A percentile compares a stretch with the other conserved stretches of the same genome.
Evolutionary conservation across 2,797 vertebrate genomes (phyloP).

Genomic region (Chloroceryle inda): DNA sequence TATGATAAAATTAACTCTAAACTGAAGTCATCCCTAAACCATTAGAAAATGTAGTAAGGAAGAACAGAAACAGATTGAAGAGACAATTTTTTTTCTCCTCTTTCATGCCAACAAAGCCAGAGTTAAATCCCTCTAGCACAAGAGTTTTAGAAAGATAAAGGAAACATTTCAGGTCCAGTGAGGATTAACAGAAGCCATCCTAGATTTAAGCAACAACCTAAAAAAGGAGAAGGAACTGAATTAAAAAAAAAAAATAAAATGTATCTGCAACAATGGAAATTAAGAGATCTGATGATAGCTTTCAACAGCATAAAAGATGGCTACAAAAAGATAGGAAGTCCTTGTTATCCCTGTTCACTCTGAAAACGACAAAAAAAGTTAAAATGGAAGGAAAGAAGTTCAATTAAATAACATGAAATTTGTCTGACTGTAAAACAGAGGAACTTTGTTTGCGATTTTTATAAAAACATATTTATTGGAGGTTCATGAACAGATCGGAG

Average conservation of each 20-base stretch:
- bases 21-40: not conserved
- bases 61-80: not conserved
- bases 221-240: not conserved
- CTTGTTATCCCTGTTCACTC: not conserved
- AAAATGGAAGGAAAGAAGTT: not conserved
- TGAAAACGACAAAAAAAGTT: not conserved
- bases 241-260: not conserved
- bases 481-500: not conserved
- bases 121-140: not conserved
- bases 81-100: not conserved
- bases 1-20: not conserved
- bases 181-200: not conserved
- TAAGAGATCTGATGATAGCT: not conserved
- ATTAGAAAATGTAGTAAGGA: not conserved
- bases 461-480: not conserved
- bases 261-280: not conserved
- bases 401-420: not conserved
- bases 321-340: not conserved
- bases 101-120: not conserved
- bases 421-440: not conserved
- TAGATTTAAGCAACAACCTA: not conserved
- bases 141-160: not conserved
- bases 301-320: not conserved
- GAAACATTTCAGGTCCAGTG: not conserved
- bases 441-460: not conserved